Base-by-base conservation (phyloP, 2,797 vertebrate genomes). In the Micropoecilia bifurca region DNA sequence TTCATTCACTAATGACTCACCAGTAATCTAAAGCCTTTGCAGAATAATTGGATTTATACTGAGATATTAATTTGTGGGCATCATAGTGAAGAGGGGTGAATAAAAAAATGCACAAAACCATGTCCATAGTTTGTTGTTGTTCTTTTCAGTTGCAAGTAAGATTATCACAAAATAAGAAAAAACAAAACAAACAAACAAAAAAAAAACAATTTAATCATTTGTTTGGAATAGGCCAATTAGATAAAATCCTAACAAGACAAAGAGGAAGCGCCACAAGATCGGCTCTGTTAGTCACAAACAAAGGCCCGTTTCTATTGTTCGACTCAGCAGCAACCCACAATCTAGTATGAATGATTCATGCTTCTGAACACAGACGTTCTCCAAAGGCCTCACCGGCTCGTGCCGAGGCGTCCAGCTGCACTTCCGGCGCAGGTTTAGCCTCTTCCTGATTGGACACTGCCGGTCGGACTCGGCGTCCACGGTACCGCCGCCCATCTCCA, bases 361-460 rank as follows among this genome's bases (percentile, higher is more conserved):
- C 77, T 46, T 71, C 74, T 59, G 25, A 78, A 80, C 16, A 46
- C 3, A 75, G 1, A 30, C 30, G 33, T 48, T 72, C 13, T 9
- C 5, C 25, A 6, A 66, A 79, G 69, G 69, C 94, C 96, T 96
- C 95, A 99, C 98, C 50, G 97, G 96, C 91, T 98, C 98, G 66
- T 96, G 94, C 57, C 97, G 98, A 75, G 98, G 98, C 1, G 94
- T 96, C 98, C 97, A 98, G 90, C 96, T 97, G 94, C 96, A 98
- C 90, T 98, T 99, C 94, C 96, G 96, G 46, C 96, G 97, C 66
- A 97, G 94, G 83, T 97, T 96, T 46, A 97, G 95, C 82, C 96
- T 92, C 0, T 96, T 96, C 68, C 97, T 97, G 1, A 96, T 96
- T 76, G 79, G 90, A 85, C 83, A 93, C 82, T 89, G 94, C 80